These are phyloP conservation scores for Ornithorhynchus anatinus DNA, from an alignment of 2,113 vertebrate genomes.

Conservation along the genomic window DNA sequence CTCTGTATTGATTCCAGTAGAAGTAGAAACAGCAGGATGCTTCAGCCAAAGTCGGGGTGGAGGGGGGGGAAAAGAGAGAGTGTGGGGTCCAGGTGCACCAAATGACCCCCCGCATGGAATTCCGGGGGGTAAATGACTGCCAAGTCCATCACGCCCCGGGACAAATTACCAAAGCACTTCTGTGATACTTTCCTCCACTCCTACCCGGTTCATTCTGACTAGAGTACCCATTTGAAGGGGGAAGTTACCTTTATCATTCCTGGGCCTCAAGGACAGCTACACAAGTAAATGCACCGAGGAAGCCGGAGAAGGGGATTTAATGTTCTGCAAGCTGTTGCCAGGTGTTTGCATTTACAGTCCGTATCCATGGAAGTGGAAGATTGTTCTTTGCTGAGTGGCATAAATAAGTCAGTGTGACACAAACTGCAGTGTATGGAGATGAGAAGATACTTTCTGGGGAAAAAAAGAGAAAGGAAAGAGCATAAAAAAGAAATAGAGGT, in stretches of 20 bases:
- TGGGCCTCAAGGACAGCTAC: background rate
- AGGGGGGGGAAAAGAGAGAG: no score
- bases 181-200: no score
- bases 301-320: background rate
- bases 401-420: conserved; percentile 12
- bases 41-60: no score
- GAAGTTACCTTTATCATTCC: background rate
- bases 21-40: no score
- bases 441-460: background rate
- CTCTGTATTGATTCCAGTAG: no score
- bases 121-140: background rate
- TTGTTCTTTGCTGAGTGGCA: background rate
- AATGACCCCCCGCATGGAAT: background rate
- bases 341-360: conserved; percentile 3
- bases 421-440: background rate
- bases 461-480: background rate
- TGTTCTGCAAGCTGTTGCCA: background rate
- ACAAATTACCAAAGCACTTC: background rate
- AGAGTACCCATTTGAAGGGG: background rate
- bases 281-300: conserved; percentile 1
- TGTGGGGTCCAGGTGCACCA: fast-evolving
- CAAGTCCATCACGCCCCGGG: background rate
- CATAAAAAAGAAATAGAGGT: background rate
- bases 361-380: background rate
- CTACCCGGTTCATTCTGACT: background rate